phyloP scores from a whole-genome alignment of 2,113 vertebrate genomes.

The Numenius arquata region DNA sequence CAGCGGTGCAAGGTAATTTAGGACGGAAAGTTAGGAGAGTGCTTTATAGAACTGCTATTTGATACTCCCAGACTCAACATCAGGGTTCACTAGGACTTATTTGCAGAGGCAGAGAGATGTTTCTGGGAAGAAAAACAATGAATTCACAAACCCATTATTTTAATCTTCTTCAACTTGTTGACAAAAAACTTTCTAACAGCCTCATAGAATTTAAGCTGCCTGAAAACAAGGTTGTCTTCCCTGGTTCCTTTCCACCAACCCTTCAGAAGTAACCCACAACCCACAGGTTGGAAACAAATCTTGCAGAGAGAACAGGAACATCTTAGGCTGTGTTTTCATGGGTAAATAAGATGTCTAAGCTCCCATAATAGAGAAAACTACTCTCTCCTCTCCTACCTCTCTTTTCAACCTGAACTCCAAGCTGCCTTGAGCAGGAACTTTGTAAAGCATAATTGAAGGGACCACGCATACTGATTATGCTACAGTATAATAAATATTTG shows the following conservation, averaged over 20 bases:
- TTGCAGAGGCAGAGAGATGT: not conserved
- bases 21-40: not conserved
- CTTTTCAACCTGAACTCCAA: not conserved
- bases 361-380: not conserved
- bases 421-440: not conserved
- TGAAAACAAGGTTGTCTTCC: not conserved
- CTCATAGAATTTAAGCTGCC: not conserved
- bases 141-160: not conserved
- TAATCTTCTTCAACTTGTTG: not conserved
- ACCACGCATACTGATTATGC: not conserved
- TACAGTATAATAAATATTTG: not conserved
- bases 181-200: not conserved
- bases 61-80: not conserved
- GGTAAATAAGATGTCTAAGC: not conserved
- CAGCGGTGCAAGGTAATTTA: not conserved
- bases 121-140: not conserved
- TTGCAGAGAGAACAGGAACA: not conserved
- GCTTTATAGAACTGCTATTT: not conserved
- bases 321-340: not conserved
- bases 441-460: not conserved
- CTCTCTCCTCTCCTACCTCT: not conserved
- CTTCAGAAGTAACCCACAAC: not conserved
- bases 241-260: not conserved
- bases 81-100: not conserved
- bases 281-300: not conserved